phyloP scores from a whole-genome alignment of 2,888 invertebrate species.

The Cephalotes varians region DNA sequence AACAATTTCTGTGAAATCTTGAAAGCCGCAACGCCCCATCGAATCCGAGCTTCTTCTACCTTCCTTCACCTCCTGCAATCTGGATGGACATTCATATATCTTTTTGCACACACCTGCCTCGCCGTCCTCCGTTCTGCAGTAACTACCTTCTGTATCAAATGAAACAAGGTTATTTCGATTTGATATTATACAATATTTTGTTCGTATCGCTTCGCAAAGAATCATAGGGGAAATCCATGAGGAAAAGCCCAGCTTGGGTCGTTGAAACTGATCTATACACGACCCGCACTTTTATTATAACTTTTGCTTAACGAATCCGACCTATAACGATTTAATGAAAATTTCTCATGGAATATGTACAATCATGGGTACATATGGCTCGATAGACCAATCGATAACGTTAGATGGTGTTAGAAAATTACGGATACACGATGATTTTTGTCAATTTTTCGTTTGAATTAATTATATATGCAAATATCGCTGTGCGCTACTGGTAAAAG shows the following conservation, averaged over 20 bases:
- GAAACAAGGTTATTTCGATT: not conserved
- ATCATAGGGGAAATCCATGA: not conserved
- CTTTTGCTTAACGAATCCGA: too few species aligned
- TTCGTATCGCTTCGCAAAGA: not conserved
- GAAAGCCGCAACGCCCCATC: conserved; percentile 86
- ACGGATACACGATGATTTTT: conserved; percentile 7
- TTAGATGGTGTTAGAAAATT: conserved; percentile 18
- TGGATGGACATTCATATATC: conserved; percentile 75
- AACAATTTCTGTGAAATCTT: conserved; percentile 85
- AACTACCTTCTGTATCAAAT: conserved; percentile 68
- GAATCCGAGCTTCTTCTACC: conserved; percentile 68
- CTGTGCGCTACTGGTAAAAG: not conserved
- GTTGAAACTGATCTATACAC: conserved; percentile 23
- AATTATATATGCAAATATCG: conserved; percentile 9
- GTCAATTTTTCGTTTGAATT: conserved; percentile 24
- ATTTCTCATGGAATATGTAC: not conserved
- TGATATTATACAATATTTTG: not conserved
- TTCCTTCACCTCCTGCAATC: conserved; percentile 70
- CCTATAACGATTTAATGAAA: not conserved
- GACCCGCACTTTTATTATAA: not conserved
- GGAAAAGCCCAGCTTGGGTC: not conserved
- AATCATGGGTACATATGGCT: not conserved
- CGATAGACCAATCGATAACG: conserved; percentile 1
- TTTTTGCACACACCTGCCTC: conserved; percentile 75
- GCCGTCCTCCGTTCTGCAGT: conserved; percentile 71